Base-by-base conservation (phyloP, 1,140 invertebrate genomes). In the Nebria ingens region DNA sequence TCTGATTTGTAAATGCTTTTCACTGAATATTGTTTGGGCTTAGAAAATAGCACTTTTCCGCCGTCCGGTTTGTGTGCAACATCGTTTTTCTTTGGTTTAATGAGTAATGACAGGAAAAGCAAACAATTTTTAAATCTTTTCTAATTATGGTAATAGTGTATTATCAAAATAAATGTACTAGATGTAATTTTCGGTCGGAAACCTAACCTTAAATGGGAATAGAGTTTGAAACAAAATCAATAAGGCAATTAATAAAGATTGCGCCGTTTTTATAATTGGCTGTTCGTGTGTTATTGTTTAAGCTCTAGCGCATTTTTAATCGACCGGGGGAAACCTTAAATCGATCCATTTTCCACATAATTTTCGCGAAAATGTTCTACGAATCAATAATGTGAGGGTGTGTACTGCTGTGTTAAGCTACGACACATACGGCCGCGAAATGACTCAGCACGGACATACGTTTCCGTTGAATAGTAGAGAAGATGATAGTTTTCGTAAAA, bases 311-410 rank as follows among this genome's bases (percentile, higher is more conserved):
- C 15, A 45, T 17, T 11, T 45, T 17, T 45, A 9, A 45, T 45
- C 17, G 40, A 45, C 17, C 15, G 9, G 40, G 40, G 6, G 17
- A 45, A 45, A 17, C 40, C 40, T n/a, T 12, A 11, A 45, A 45
- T 45, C 40, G 40, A 45, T 45, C 15, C 40, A 6, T 45, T 11
- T 11, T 13, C 25, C 15, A 12, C 15, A 11, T 11, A 12, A 11
- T 45, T 45, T 45, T 45, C 40, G 40, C 40, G 40, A 45, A 45
- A 45, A 45, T 45, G 9, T 45, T 45, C 40, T 45, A 3, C 6
- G n/a, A 45, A 45, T 45, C 40, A 45, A 45, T 45, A 45, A 45
- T 11, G 17, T 45, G 40, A 45, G 40, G 40, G 40, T 45, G 40
- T 45, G 40, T 45, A 45, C 40, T 9, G 40, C 15, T 45, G 15